phyloP scores from a whole-genome alignment of 2,797 vertebrate genomes.

The Rhinella marina region DNA sequence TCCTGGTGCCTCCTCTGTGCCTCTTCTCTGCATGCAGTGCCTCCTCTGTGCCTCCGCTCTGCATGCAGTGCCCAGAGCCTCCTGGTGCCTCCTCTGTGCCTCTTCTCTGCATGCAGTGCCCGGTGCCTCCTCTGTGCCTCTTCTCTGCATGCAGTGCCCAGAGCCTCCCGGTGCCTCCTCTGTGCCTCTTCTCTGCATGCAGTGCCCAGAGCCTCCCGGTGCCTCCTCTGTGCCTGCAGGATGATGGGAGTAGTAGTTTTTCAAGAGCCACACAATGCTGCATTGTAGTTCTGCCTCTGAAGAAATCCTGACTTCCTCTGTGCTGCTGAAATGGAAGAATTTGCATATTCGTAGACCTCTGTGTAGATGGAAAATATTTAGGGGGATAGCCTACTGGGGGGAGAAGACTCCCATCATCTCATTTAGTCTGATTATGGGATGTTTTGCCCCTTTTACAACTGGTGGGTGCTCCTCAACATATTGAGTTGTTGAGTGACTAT shows the following conservation, averaged over 20 bases:
- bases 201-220: background rate
- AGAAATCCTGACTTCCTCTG: constrained; percentile 8
- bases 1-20: background rate
- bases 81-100: no score
- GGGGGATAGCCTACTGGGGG: background rate
- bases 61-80: background rate
- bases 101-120: background rate
- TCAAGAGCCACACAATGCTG: background rate
- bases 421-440: background rate
- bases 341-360: background rate
- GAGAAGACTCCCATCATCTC: background rate
- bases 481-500: background rate
- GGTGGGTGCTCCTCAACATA: background rate
- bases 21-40: background rate
- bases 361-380: background rate
- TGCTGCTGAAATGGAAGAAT: background rate
- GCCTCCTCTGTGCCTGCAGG: background rate
- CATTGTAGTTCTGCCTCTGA: background rate
- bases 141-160: background rate
- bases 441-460: background rate
- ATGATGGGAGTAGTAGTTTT: background rate
- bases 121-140: background rate
- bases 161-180: background rate
- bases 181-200: background rate
- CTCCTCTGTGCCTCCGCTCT: no score